Percentiles rank a stretch among this genome's conserved stretches.
Conservation (phyloP, 2,113 vertebrate species). For the Thalassarche chlororhynchos region DNA sequence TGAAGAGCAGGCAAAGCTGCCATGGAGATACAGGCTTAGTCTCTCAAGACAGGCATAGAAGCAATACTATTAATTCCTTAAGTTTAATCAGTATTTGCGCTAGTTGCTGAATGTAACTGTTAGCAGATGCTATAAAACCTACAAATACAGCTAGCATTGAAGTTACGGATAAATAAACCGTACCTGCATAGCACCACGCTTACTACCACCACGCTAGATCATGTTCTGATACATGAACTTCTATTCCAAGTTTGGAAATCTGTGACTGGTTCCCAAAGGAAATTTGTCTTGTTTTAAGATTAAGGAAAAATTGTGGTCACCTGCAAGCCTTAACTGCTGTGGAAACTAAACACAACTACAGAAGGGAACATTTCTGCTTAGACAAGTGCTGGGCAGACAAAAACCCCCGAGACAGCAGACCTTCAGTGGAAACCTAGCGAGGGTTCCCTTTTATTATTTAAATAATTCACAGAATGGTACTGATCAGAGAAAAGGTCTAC, state of each 20-base stretch:
- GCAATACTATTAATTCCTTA: not conserved
- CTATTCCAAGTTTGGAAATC: not conserved
- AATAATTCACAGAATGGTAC: not conserved
- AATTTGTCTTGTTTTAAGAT: not conserved
- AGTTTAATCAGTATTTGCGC: not conserved
- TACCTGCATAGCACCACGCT: not conserved
- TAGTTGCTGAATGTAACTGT: not conserved
- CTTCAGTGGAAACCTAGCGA: not conserved
- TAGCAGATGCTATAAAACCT: not conserved
- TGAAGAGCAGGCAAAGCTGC: not conserved
- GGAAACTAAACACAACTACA: not conserved
- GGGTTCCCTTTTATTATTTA: not conserved
- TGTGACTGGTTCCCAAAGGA: not conserved
- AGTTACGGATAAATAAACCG: not conserved
- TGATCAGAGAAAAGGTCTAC: not conserved
- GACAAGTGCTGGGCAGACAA: not conserved
- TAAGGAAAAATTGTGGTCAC: not conserved
- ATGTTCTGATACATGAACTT: not conserved
- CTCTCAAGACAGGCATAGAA: not conserved
- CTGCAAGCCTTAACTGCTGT: not conserved
- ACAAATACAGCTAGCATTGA: not conserved
- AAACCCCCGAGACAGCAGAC: not conserved
- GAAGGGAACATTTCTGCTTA: not conserved
- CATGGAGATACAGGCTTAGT: not conserved
- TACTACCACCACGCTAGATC: not conserved